These are phyloP conservation scores for Drosophila flavopinicola DNA, from an alignment of 2,888 invertebrate genomes.

Conservation along the genomic window DNA sequence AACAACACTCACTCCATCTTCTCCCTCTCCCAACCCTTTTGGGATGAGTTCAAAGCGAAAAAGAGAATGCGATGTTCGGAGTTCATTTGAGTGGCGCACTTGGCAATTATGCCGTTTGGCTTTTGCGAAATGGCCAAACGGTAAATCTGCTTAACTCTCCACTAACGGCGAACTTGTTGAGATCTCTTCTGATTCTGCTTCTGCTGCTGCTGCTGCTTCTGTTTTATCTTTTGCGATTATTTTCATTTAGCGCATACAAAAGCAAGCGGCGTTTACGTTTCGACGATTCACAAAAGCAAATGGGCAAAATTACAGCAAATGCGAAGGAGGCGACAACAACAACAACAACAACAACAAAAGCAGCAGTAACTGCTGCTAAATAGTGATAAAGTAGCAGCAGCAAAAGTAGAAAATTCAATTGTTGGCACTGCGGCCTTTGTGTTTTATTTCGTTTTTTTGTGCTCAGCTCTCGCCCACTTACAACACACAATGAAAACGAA, in stretches of 20 bases:
- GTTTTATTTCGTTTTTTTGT: conserved; percentile 12
- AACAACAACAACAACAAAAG: conserved; percentile 8
- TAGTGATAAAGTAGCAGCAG: conserved; percentile 67
- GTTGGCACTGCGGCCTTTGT: conserved; percentile 57
- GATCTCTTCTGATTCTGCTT: conserved; percentile 48
- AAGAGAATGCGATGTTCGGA: no score
- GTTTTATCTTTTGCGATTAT: conserved; percentile 26
- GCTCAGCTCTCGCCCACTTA: conserved; percentile 58
- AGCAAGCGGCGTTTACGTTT: conserved; percentile 65
- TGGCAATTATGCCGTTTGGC: conserved; percentile 65
- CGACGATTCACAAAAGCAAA: conserved; percentile 59
- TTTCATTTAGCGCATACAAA: conserved; percentile 55
- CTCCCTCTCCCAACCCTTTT: conserved; percentile 28
- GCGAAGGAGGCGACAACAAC: conserved; percentile 13
- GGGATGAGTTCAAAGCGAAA: conserved; percentile 45
- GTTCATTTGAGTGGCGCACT: conserved; percentile 53
- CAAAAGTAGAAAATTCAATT: conserved; percentile 74
- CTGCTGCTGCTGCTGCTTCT: conserved; percentile 26
- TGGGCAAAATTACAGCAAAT: conserved; percentile 40
- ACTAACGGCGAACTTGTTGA: conserved; percentile 68
- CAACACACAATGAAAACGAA: conserved; percentile 52
- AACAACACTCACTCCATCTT: conserved; percentile 1
- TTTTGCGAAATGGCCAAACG: conserved; percentile 60
- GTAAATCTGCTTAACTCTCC: conserved; percentile 67
- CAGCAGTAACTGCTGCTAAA: conserved; percentile 50